phyloP scores from a whole-genome alignment of 2,113 vertebrate species.

The Hyla sarda region DNA sequence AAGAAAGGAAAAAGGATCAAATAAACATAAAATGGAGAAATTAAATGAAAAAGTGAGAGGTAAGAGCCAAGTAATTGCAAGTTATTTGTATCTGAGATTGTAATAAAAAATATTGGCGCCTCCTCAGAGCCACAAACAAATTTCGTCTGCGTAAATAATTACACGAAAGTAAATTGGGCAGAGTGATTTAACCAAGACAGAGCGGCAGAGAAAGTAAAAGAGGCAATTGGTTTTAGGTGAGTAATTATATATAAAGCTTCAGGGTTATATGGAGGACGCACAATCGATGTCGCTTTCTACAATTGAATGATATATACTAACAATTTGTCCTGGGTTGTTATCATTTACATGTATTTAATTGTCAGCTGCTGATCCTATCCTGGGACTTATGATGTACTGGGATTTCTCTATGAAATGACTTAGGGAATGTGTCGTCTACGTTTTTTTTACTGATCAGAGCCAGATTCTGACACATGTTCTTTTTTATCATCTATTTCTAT shows the following conservation, averaged over 20 bases:
- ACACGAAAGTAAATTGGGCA: conserved; percentile 23
- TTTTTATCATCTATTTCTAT: no score
- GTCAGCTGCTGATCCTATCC: neutral
- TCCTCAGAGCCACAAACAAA: neutral
- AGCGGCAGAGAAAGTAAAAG: neutral
- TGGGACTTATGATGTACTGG: neutral
- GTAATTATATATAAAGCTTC: conserved; percentile 18
- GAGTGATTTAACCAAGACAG: conserved; percentile 36
- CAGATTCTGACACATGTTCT: no score
- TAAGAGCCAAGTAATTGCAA: conserved; percentile 11
- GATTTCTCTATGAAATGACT: neutral
- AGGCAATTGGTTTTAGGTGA: conserved; percentile 25
- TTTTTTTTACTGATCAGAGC: no score
- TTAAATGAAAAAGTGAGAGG: neutral
- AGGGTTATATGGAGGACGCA: conserved; percentile 28
- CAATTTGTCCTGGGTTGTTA: conserved; percentile 31
- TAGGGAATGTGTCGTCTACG: neutral
- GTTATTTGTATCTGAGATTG: conserved; percentile 22
- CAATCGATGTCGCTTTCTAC: conserved; percentile 11
- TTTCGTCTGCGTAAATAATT: conserved; percentile 22
- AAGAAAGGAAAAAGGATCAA: neutral
- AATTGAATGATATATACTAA: conserved; percentile 16
- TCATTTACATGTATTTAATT: conserved; percentile 36
- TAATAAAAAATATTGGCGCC: conserved; percentile 6
- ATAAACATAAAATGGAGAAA: neutral